Evolutionary conservation across 1,140 invertebrate genomes (phyloP), one percentile per base, ranked within the genome.

Genomic region (Polypedilum vanderplanki): DNA sequence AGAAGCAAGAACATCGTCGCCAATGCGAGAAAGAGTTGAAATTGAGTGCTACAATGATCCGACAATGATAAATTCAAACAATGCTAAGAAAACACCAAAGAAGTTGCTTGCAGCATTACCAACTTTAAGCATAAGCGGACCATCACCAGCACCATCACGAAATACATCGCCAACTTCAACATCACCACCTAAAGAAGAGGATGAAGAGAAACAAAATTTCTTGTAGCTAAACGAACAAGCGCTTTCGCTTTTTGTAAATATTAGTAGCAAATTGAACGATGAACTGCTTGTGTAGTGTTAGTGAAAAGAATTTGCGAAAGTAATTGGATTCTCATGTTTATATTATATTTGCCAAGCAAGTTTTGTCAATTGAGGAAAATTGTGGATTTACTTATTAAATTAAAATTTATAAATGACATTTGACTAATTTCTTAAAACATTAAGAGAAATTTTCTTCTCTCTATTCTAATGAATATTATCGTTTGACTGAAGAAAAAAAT

Each of bases 41-140:
- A 70, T 22, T 20, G 65, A 70, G 10, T 70, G 65, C 10, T 57
- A 57, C 7, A 46, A 46, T 40, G 74, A 24, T 22, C 41, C 33
- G 7, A 22, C 74, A 40, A 2, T 57, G n/a, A 74, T 22, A 74
- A 74, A 46, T 74, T 12, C 33, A 9, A 22, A 8, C 40, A 46
- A 7, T 74, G n/a, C 41, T 15, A 46, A n/a, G 18, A 24, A 10
- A 64, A 40, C 41, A 0, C 40, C 20, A 3, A 74, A 74, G 41
- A 74, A 74, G 3, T 10, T 70, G 9, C 87, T 90, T 75, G 90
- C 90, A 76, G 90, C 89, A 33, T 82, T 92, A 77, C 91, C 91
- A 57, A 91, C 90, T 75, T 85, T 92, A 3, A 91, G 90, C 40
- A 86, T 93, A 8, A 91, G 90, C 15, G 90, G 90, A 74, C 90